Conservation (phyloP, 2,888 invertebrate genomes). For the Erynnis tages region DNA sequence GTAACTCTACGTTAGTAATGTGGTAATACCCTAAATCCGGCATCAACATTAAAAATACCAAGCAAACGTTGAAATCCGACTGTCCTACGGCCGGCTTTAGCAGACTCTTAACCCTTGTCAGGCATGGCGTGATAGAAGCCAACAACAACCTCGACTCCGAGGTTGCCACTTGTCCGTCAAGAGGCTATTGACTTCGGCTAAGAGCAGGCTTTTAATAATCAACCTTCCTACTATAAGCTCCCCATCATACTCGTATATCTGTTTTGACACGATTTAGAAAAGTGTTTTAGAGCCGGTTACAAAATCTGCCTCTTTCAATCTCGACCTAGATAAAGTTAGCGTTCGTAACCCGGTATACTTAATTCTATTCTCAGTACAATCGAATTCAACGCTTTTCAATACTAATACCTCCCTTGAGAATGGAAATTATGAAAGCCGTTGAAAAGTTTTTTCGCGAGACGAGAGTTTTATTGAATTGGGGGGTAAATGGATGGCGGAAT, state of each 20-base stretch:
- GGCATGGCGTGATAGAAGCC: constrained; percentile 4
- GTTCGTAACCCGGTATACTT: background rate
- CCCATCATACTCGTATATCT: background rate
- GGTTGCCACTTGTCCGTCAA: constrained; percentile 5
- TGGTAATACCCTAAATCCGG: too few relatives aligned
- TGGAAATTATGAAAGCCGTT: background rate
- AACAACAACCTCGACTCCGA: constrained; percentile 13
- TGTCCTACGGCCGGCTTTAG: too few relatives aligned
- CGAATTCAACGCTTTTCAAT: background rate
- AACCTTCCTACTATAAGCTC: background rate
- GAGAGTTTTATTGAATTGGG: too few relatives aligned
- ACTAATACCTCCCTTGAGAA: background rate
- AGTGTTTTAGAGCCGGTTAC: background rate
- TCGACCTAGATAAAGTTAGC: background rate
- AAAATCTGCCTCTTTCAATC: background rate
- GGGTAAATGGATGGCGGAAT: too few relatives aligned
- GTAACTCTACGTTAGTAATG: too few relatives aligned
- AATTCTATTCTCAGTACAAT: background rate
- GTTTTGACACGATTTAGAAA: background rate
- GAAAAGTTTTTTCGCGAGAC: too few relatives aligned
- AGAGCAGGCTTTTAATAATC: constrained; percentile 16
- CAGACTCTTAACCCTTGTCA: constrained; percentile 5
- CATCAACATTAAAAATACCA: too few relatives aligned
- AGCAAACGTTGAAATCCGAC: too few relatives aligned
- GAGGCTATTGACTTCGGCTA: background rate